These are phyloP conservation scores for Gymnoscopelus microlampas DNA, from an alignment of 2,797 vertebrate species.

Conservation along the genomic window DNA sequence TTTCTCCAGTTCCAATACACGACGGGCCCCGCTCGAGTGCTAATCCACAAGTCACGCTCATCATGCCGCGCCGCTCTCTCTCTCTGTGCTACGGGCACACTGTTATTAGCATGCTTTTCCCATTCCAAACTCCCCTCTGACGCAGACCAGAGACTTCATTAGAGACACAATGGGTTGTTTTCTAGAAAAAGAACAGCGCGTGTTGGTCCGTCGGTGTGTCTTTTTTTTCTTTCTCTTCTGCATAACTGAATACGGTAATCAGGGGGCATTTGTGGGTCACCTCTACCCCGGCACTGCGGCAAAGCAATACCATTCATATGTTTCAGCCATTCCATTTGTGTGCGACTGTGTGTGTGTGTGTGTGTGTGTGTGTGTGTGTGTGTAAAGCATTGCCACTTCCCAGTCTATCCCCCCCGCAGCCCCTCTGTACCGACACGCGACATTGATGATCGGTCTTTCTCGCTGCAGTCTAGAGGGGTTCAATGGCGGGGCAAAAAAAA, in stretches of 20 bases:
- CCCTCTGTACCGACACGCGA: constrained; percentile 19
- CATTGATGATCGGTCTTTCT: constrained; percentile 43
- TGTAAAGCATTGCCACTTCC: constrained; percentile 14
- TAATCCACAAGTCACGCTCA: constrained; percentile 32
- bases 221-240: constrained; percentile 13
- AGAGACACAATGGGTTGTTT: constrained; percentile 51
- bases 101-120: constrained; percentile 54
- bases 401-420: constrained; percentile 13
- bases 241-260: constrained; percentile 59
- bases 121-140: constrained; percentile 39
- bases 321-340: constrained; percentile 28
- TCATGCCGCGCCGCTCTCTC: constrained; percentile 25
- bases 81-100: constrained; percentile 28
- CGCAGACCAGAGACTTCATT: constrained; percentile 55
- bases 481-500: constrained; percentile 37
- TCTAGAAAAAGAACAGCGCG: constrained; percentile 38
- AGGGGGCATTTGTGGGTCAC: constrained; percentile 56
- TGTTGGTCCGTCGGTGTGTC: constrained; percentile 43
- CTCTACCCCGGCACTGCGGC: constrained; percentile 25
- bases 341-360: background rate
- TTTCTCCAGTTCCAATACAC: constrained; percentile 16
- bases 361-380: constrained; percentile 16
- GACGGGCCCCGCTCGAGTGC: constrained; percentile 24
- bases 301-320: constrained; percentile 32
- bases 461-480: constrained; percentile 39